Conservation (phyloP, 2,113 vertebrate species). For the Gasterosteus nipponicus region DNA sequence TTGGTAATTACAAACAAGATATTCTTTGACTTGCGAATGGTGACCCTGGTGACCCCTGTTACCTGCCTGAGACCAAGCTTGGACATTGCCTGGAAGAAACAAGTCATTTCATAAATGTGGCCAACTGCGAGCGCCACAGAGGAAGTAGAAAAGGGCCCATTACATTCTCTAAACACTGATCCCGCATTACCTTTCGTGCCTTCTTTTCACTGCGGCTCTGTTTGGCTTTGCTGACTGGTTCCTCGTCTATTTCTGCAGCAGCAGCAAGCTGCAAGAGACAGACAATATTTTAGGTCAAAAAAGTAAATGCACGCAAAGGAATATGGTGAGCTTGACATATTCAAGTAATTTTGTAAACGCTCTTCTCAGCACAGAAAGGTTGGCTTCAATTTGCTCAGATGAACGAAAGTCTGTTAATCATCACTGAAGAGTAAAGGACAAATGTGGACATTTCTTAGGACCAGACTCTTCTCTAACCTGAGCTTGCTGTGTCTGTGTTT, state of each 20-base stretch:
- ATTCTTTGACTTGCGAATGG: conserved; percentile 99
- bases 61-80: conserved; percentile 98
- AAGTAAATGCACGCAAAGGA: not conserved
- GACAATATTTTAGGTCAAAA: not conserved
- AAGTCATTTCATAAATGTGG: not conserved
- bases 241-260: conserved; percentile 97
- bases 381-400: conserved; percentile 79
- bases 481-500: conserved; percentile 95
- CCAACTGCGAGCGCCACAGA: not conserved
- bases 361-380: conserved; percentile 75
- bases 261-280: conserved; percentile 87
- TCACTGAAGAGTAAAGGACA: conserved; percentile 66
- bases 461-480: conserved; percentile 81
- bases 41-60: conserved; percentile 97
- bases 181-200: conserved; percentile 90
- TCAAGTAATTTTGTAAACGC: not conserved
- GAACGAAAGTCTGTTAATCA: conserved; percentile 80
- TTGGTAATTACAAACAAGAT: conserved; percentile 99
- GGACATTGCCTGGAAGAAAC: conserved; percentile 91
- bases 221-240: conserved; percentile 99
- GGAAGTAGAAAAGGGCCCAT: not conserved
- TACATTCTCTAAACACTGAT: not conserved
- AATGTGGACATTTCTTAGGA: not conserved
- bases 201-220: conserved; percentile 99
- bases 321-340: not conserved